A percentile compares a stretch with the other conserved stretches of the same genome.
These are phyloP conservation scores for Drosophila sp. DNA, from an alignment of 1,140 invertebrate species.

Conservation along the genomic window DNA sequence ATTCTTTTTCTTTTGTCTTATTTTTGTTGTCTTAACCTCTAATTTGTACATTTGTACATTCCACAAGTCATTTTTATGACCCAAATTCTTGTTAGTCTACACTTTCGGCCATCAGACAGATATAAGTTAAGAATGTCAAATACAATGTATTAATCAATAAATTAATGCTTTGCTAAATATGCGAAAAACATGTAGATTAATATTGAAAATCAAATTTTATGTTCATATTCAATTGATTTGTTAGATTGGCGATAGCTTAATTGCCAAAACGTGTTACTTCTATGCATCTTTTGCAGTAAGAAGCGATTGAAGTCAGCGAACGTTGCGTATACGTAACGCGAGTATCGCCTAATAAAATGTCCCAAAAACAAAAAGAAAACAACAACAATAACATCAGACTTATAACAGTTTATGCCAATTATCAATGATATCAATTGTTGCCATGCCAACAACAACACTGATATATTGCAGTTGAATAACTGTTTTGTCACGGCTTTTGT, in stretches of 20 bases:
- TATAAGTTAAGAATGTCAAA: background rate
- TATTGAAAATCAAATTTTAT: background rate
- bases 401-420: slow-evolving; percentile 69
- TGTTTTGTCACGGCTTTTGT: slow-evolving; percentile 34
- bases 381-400: slow-evolving; percentile 28
- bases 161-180: background rate
- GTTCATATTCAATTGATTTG: slow-evolving; percentile 5
- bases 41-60: slow-evolving; percentile 18
- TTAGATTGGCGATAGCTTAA: slow-evolving; percentile 3
- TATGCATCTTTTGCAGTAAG: slow-evolving; percentile 10
- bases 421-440: slow-evolving; percentile 70
- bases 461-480: slow-evolving; percentile 61
- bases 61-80: slow-evolving; percentile 27
- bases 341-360: slow-evolving; percentile 11
- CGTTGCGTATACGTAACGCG: slow-evolving; percentile 16
- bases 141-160: slow-evolving; percentile 5
- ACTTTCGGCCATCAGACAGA: background rate
- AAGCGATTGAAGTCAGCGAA: too few species aligned
- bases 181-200: background rate
- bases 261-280: too few species aligned
- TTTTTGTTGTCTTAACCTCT: slow-evolving; percentile 24
- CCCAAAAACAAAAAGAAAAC: slow-evolving; percentile 4
- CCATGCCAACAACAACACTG: slow-evolving; percentile 40
- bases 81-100: slow-evolving; percentile 24
- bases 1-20: background rate